A percentile compares a stretch with the other conserved stretches of the same genome.
phyloP scores from a whole-genome alignment of 2,113 vertebrate species.

The Callithrix jacchus region DNA sequence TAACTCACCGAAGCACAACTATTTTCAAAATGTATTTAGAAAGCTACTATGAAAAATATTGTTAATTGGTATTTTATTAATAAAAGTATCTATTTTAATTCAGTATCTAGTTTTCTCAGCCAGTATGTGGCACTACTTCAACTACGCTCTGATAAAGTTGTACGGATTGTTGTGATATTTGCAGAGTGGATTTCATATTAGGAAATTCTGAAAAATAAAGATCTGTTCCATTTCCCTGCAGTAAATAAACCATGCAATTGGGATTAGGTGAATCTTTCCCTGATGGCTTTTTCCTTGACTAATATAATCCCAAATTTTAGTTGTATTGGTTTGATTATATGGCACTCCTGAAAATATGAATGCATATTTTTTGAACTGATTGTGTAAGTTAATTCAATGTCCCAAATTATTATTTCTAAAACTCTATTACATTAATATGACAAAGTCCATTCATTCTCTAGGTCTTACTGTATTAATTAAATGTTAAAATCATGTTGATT shows the following conservation, averaged over 20 bases:
- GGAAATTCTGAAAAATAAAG: background rate
- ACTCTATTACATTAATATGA: background rate
- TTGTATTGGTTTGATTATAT: background rate
- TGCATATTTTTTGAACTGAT: background rate
- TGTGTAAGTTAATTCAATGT: background rate
- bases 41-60: background rate
- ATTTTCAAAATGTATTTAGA: background rate
- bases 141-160: rapidly evolving
- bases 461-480: background rate
- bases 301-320: background rate
- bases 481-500: background rate
- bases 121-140: rapidly evolving
- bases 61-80: background rate
- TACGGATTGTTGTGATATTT: background rate
- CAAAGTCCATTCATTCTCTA: background rate
- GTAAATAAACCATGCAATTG: background rate
- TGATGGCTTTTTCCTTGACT: background rate
- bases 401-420: background rate
- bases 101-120: background rate
- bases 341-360: background rate
- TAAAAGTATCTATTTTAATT: background rate
- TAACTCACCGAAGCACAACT: background rate
- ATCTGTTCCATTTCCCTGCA: background rate
- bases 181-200: too few species aligned
- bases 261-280: background rate